Conservation (phyloP, 1,140 invertebrate genomes). For the Formica exsecta region DNA sequence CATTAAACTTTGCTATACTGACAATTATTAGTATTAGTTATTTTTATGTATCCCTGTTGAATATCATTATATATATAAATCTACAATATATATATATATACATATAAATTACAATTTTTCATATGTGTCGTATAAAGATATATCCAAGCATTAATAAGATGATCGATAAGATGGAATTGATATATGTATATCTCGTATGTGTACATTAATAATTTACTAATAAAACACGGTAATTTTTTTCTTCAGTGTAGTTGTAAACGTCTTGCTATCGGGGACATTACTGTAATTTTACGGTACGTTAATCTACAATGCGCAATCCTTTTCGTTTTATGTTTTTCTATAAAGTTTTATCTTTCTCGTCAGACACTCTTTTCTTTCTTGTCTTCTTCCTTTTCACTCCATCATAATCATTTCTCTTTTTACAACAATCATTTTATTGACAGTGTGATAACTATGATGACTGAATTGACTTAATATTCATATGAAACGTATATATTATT, state of each 20-base stretch:
- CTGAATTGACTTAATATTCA: conserved; percentile 3
- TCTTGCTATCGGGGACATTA: conserved; percentile 40
- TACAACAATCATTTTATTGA: conserved; percentile 6
- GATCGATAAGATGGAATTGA: too few species aligned
- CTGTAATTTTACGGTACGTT: conserved; percentile 52
- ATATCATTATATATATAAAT: neutral
- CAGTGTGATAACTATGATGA: neutral
- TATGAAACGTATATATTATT: neutral
- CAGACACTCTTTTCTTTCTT: too few species aligned
- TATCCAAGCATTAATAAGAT: too few species aligned
- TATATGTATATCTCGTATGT: conserved; percentile 22
- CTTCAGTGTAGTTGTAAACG: conserved; percentile 51
- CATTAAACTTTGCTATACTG: neutral
- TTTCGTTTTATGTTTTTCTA: conserved; percentile 1
- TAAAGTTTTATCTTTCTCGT: conserved; percentile 1
- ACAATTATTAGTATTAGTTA: neutral
- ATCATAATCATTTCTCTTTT: conserved; percentile 21
- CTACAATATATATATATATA: conserved; percentile 3
- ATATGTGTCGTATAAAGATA: too few species aligned
- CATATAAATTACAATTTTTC: too few species aligned
- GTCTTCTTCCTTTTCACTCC: neutral
- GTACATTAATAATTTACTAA: conserved; percentile 52
- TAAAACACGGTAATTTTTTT: conserved; percentile 55
- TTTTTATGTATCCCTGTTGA: neutral
- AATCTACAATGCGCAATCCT: conserved; percentile 20